Evolutionary conservation across 2,888 invertebrate species (phyloP), one percentile per base, ranked within the genome.

Genomic region (Meandrusa payeni): DNA sequence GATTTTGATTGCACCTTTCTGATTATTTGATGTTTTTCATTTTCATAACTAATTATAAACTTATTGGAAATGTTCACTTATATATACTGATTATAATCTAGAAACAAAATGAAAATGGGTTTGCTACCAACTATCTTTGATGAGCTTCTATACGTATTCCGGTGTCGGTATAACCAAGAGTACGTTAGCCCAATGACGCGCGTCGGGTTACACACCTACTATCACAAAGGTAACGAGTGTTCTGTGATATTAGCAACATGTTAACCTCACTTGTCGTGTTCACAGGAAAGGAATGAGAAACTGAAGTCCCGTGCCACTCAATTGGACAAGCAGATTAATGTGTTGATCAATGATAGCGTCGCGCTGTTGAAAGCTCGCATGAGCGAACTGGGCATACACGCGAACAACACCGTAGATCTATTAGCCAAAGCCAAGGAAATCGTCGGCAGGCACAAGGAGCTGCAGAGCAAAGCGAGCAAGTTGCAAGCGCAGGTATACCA

Each of bases 311-410:
- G 96, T 44, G 94, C 95, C 27, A 94, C 94, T n/a, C 96, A 97
- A 75, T 83, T 98, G 57, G 97, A 97, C 66, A 96, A 96, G 71
- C 97, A 97, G 88, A 97, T 98, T 51, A 94, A 93, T 72, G 94
- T 95, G 47, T 86, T 98, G 50, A 96, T 97, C 53, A 95, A 95
- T 61, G 97, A 98, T 73, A 97, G 97, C 65, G 96, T 97, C 7
- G 93, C 93, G 15, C 85, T 97, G 54, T 86, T 98, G 24, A 96
- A 97, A 75, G 93, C 94, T 28, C 91, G 97, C 50, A 95, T 98
- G 93, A 94, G 93, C 59, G 97, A 98, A 82, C 89, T 98, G 55
- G 96, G 95, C 48, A 96, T 97, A 49, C 94, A 94, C 76, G 95
- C 95, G 9, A 93, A 91, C 41, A 95, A 95, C 47, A 95, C 96